Base-by-base conservation (phyloP, 2,888 invertebrate species). In the Lasius fuliginosus region DNA sequence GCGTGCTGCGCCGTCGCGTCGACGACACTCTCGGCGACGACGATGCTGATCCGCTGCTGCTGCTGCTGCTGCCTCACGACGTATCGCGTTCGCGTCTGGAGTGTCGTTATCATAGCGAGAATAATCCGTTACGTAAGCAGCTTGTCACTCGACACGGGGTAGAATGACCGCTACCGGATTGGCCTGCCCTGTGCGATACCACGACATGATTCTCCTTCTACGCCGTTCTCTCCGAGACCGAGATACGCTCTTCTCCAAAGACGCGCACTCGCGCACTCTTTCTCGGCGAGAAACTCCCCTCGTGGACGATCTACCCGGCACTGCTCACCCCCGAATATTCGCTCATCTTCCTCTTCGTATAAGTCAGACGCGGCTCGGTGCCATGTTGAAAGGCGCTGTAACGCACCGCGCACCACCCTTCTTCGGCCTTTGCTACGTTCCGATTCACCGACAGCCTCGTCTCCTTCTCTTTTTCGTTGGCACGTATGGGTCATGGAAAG, bases 101-200 rank as follows among this genome's bases (percentile, higher is more conserved):
- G 86, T 89, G 87, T 91, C 89, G 88, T 89, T 92, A 90, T 92
- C 92, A 91, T 88, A 88, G 90, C 92, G 89, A 92, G 91, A 92
- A 93, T 92, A 93, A 93, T 92, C 92, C 89, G 92, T 94, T 94
- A 94, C 94, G 94, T 94, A 94, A 94, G 94, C 92, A 90, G 88
- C 88, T 33, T 90, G 93, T 92, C 91, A 93, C 92, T 92, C 91
- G 93, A 93, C 89, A 92, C 93, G 90, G 91, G 89, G 91, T 91
- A 89, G 86, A 82, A 88, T 86, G 87, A 89, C 86, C 86, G 73
- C 85, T 74, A 85, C 73, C 84, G 81, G 84, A 84, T 75, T 64
- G 46, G 82, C 71, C 81, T 68, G 56, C 46, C 73, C 82, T 69
- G 82, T 60, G 67, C 76, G 75, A 76, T n/a, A 36, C 36, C 46